phyloP scores from a whole-genome alignment of 2,113 vertebrate genomes.

The Rallus limicola region DNA sequence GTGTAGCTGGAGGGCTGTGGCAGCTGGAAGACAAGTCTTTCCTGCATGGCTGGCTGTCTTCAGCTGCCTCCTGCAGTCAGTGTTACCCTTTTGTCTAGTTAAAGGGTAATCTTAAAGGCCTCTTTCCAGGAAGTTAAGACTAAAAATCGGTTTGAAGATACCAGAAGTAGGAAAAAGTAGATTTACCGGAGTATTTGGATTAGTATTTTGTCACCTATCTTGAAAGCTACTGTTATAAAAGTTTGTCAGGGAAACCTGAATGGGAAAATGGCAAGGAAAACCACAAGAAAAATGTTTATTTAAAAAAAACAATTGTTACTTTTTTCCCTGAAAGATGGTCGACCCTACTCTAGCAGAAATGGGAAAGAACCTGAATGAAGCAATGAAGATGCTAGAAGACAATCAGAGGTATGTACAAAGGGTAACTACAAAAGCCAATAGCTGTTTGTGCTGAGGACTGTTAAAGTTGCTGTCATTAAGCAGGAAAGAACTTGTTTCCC shows the following conservation, averaged over 20 bases:
- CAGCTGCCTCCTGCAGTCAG: background rate
- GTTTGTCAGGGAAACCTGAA: background rate
- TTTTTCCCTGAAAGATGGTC: conserved; percentile 76
- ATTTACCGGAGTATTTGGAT: background rate
- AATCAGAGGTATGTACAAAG: conserved; percentile 78
- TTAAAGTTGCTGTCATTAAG: background rate
- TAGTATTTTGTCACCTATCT: background rate
- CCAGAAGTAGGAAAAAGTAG: background rate
- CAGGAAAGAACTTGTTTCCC: background rate
- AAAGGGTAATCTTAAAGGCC: background rate
- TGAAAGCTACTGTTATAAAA: background rate
- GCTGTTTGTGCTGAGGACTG: background rate
- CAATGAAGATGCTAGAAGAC: conserved; percentile 91
- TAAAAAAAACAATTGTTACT: background rate
- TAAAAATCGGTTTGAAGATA: background rate
- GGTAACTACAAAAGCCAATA: background rate
- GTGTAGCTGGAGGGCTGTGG: background rate
- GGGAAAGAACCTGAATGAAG: conserved; percentile 91
- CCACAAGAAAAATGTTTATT: no score
- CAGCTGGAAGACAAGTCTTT: background rate
- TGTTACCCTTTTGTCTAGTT: background rate
- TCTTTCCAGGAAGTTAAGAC: background rate
- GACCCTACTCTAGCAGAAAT: conserved; percentile 89
- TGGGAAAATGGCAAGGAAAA: background rate
- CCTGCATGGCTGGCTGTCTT: background rate